A percentile compares a stretch with the other conserved stretches of the same genome.
phyloP scores from a whole-genome alignment of 2,888 invertebrate genomes.

The Parapristionchus giblindavisi region DNA sequence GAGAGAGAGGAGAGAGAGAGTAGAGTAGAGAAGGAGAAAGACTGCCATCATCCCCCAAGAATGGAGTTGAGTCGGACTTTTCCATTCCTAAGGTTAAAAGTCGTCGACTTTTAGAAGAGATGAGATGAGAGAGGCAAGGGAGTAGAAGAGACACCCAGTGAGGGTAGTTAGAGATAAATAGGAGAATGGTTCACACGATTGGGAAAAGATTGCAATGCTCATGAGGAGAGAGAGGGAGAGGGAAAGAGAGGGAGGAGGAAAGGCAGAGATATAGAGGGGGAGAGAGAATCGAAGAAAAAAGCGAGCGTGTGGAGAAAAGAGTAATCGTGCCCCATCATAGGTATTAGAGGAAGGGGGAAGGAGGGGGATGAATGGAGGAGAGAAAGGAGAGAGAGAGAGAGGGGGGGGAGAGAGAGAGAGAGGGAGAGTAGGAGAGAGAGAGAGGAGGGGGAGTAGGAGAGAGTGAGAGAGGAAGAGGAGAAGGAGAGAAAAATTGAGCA shows the following conservation, averaged over 20 bases:
- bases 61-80: no score
- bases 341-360: neutral
- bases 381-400: neutral
- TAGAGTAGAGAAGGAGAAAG: no score
- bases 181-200: neutral
- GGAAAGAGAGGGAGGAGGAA: neutral
- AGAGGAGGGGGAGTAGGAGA: neutral
- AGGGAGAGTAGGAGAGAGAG: slow-evolving; percentile 3
- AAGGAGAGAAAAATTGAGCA: slow-evolving; percentile 6
- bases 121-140: no score
- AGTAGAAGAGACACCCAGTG: no score
- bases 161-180: neutral
- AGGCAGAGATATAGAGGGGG: neutral
- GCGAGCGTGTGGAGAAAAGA: neutral
- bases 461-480: slow-evolving; percentile 2
- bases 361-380: neutral
- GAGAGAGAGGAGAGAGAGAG: no score
- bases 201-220: neutral
- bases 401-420: slow-evolving; percentile 22
- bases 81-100: no score
- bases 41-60: no score
- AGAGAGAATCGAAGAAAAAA: neutral
- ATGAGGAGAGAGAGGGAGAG: neutral
- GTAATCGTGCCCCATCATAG: neutral
- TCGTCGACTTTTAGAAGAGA: no score